Conservation (phyloP, 1,140 invertebrate species). For the Bombus turneri region DNA sequence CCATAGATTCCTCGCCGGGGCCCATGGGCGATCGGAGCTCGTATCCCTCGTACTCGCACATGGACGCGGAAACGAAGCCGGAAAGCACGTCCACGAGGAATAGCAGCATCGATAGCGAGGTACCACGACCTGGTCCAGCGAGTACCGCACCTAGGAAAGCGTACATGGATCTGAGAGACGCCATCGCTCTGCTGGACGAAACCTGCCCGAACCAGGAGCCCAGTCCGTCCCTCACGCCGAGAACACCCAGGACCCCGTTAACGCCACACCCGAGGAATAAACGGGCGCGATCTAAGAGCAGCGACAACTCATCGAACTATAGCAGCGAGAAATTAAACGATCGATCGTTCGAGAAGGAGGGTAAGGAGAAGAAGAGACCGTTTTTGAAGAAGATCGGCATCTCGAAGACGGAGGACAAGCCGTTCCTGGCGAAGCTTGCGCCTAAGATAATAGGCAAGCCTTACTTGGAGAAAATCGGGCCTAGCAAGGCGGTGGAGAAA, state of each 20-base stretch:
- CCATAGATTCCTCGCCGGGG: conserved; percentile 51
- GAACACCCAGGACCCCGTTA: conserved; percentile 76
- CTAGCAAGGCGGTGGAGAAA: conserved; percentile 77
- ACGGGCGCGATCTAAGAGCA: conserved; percentile 79
- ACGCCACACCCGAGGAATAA: conserved; percentile 76
- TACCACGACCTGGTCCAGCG: conserved; percentile 27
- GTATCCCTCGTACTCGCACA: conserved; percentile 71
- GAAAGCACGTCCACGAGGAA: conserved; percentile 74
- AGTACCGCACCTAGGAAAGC: conserved; percentile 70
- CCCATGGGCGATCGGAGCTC: conserved; percentile 70
- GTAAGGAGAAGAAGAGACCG: conserved; percentile 75
- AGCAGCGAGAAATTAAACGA: conserved; percentile 78
- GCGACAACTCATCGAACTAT: conserved; percentile 79
- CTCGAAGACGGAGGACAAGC: conserved; percentile 79
- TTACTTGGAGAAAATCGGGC: conserved; percentile 78
- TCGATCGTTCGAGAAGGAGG: conserved; percentile 69
- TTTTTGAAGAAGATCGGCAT: conserved; percentile 80
- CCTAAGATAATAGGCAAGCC: conserved; percentile 79
- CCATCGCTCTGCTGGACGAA: conserved; percentile 79
- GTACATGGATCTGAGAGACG: conserved; percentile 79
- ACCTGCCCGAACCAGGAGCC: conserved; percentile 78
- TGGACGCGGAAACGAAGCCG: conserved; percentile 55
- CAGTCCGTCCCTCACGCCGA: conserved; percentile 76
- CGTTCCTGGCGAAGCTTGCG: conserved; percentile 74
- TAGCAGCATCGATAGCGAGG: conserved; percentile 76